A percentile compares a stretch with the other conserved stretches of the same genome.
Conservation (phyloP, 2,113 vertebrate genomes). For the Chaetorhynchus papuensis region DNA sequence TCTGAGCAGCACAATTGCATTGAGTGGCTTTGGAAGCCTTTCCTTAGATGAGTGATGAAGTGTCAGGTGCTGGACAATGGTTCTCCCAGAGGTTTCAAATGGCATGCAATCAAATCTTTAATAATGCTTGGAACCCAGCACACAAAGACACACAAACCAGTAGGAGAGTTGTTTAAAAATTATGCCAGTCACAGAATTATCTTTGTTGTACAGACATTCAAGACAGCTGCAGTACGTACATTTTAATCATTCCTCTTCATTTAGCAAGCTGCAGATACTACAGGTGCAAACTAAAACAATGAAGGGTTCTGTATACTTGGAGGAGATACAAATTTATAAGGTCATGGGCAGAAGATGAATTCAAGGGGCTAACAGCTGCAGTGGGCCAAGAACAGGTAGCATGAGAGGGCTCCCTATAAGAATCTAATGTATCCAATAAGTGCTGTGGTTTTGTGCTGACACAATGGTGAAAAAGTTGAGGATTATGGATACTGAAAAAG, state of each 20-base stretch:
- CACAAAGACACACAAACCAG: neutral
- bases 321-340: neutral
- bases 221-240: neutral
- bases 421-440: neutral
- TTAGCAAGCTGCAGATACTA: neutral
- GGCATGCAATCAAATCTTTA: neutral
- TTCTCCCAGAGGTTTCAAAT: neutral
- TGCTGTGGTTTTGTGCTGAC: neutral
- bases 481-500: too few relatives aligned
- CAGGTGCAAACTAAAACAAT: neutral
- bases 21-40: neutral
- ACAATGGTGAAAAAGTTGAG: neutral
- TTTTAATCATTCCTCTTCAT: neutral
- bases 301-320: neutral
- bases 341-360: neutral
- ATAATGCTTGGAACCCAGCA: neutral
- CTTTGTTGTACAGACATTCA: neutral
- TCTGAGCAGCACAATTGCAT: neutral
- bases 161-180: neutral
- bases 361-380: neutral
- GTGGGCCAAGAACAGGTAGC: too few relatives aligned
- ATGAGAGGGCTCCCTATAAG: neutral
- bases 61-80: neutral
- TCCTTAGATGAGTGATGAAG: neutral
- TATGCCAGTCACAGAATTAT: neutral